A percentile compares a stretch with the other conserved stretches of the same genome.
Evolutionary conservation across 2,888 invertebrate species (phyloP).

Genomic region (Ophion costatus): DNA sequence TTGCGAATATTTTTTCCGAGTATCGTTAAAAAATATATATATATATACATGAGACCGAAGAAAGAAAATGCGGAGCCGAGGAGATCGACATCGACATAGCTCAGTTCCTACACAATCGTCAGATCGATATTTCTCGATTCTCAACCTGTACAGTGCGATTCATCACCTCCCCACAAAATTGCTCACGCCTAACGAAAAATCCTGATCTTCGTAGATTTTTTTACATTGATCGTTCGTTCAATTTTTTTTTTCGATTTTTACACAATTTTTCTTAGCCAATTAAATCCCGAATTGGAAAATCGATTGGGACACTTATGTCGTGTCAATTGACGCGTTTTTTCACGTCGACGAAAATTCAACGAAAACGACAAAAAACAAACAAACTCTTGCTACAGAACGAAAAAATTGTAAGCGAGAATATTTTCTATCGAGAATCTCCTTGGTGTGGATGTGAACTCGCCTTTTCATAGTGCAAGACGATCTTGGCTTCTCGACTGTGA

Average conservation of each 20-base stretch:
- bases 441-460: neutral
- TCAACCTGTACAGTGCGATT: neutral
- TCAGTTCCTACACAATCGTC: constrained; percentile 54
- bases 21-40: constrained; percentile 11
- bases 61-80: constrained; percentile 2
- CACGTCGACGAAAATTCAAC: neutral
- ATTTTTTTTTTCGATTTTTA: too few relatives aligned
- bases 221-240: too few relatives aligned
- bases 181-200: neutral
- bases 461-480: neutral
- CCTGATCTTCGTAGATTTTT: neutral
- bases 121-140: neutral
- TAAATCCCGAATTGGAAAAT: neutral
- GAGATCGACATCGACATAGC: constrained; percentile 25
- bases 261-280: too few relatives aligned
- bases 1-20: constrained; percentile 8
- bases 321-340: neutral
- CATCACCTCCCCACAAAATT: neutral
- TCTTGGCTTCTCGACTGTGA: constrained; percentile 26
- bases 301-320: neutral
- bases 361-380: neutral
- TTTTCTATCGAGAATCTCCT: constrained; percentile 12
- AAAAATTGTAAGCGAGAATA: neutral
- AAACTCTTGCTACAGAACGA: neutral
- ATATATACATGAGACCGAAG: neutral